Base-by-base conservation (phyloP, 2,888 invertebrate species). In the Hirtodrosophila cameraria region DNA sequence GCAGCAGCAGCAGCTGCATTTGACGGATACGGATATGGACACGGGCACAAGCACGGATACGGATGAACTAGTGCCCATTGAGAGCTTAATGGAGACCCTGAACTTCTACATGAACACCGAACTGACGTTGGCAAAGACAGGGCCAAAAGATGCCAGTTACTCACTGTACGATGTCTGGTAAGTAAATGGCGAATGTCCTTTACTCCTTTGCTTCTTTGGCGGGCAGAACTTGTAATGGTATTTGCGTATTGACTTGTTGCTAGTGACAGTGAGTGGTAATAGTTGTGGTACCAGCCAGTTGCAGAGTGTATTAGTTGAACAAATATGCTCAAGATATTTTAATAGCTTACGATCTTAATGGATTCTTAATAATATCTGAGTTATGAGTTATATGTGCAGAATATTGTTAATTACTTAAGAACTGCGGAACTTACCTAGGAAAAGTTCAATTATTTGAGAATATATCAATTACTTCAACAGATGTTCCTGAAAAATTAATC, bases 61-160 rank as follows among this genome's bases (percentile, higher is more conserved):
- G 50, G 74, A 84, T 63, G 81, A 73, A 58, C 75, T 78, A 31
- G 64, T 77, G 75, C 75, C 88, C 87, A 90, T 90, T 88, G 89
- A 91, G 76, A 79, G 79, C 81, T 89, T 88, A 81, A 88, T 90
- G 63, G 78, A 86, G 81, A 88, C 88, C 80, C 86, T 91, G 77
- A 89, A 91, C 81, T 89, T 91, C 75, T 90, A 90, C 81, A 89
- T 91, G 84, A 90, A 90, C 84, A 90, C 90, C 45, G 90, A 91
- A 72, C 71, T 91, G 80, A 90, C 88, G 72, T 81, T 91, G 78
- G 90, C 89, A 70, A 90, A 89, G 71, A 82, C 89, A 23, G 38
- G 38, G 39, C 28, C 50, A 12, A 60, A 53, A 65, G 54, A 48
- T 54, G 61, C 49, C 48, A 50, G 46, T 80, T 89, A 87, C 74